Evolutionary conservation across 2,797 vertebrate species (phyloP).

Genomic region (Periparus ater): DNA sequence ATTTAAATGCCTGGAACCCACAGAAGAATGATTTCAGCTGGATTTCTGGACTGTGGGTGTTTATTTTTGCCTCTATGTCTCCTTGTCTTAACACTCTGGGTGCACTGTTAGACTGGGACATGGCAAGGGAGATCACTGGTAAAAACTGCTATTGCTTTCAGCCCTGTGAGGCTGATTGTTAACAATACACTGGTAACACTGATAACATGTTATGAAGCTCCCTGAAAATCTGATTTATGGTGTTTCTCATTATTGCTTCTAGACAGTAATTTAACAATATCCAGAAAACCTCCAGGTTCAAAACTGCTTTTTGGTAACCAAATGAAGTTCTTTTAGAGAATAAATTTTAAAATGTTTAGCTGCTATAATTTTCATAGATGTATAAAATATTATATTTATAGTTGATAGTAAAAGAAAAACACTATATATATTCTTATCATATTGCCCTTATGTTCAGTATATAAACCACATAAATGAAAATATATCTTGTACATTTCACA

Average conservation of each 20-base stretch:
- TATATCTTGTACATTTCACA: not conserved
- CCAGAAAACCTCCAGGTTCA: not conserved
- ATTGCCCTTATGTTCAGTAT: not conserved
- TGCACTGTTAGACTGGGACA: not conserved
- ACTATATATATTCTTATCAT: not conserved
- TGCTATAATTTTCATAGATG: not conserved
- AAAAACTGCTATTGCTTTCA: not conserved
- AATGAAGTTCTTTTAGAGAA: not conserved
- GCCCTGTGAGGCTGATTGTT: rapidly evolving
- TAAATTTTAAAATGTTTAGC: not conserved
- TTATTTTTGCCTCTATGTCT: not conserved
- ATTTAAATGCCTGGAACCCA: not conserved
- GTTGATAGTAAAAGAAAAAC: not conserved
- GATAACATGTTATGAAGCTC: not conserved
- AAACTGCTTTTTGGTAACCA: not conserved
- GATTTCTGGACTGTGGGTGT: not conserved
- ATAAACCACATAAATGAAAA: not conserved
- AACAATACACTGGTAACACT: not conserved
- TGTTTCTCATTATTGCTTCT: not conserved
- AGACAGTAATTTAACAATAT: not conserved
- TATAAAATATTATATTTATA: not conserved
- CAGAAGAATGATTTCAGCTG: not conserved
- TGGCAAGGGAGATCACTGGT: not conserved
- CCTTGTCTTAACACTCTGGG: not conserved
- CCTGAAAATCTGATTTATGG: not conserved